Evolutionary conservation across 2,797 vertebrate species (phyloP), one percentile per base, ranked within the genome.

Genomic region (Crocodylus rhombifer): DNA sequence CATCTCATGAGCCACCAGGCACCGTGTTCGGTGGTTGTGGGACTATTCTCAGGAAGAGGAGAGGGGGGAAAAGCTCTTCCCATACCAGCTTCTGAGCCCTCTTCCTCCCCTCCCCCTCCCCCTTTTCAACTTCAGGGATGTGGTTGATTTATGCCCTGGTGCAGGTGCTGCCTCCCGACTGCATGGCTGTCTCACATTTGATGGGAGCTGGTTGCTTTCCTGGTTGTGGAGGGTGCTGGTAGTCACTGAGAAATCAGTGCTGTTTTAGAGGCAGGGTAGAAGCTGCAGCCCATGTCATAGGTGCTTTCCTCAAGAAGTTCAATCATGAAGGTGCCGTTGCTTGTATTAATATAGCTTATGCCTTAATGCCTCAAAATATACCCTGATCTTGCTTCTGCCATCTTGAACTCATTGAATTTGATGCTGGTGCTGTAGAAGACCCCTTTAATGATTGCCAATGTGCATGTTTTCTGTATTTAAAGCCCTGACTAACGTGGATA

Each of bases 81-180:
- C 42, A 51, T 9, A 51, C 42, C 10, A 51, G 42, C 42, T 51
- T 51, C 42, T 51, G 42, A 51, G 42, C 10, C 42, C 42, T 51
- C 9, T 51, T 51, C 42, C 42, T 51, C 10, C 42, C 42, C 9
- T 10, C 42, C 42, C 10, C 33, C 33, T 36, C 33, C 33, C 33
- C 33, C 33, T 3, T 10, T 51, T 51, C 42, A 51, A 51, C 9
- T 51, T 51, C 42, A 51, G 42, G 10, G 42, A 51, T 51, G 42
- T 51, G 2, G 77, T 73, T 89, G 83, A 88, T 93, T 90, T 51
- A 42, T 91, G n/a, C 17, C 28, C 20, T 91, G 21, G 9, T 87
- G 77, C 63, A n/a, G 91, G 80, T 85, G 77, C 55, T 25, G 75
- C 56, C 36, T 73, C 75, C 25, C 1, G 18, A 6, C 42, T 0